Evolutionary conservation across 1,140 invertebrate genomes (phyloP).

Genomic region (Anastrepha obliqua): DNA sequence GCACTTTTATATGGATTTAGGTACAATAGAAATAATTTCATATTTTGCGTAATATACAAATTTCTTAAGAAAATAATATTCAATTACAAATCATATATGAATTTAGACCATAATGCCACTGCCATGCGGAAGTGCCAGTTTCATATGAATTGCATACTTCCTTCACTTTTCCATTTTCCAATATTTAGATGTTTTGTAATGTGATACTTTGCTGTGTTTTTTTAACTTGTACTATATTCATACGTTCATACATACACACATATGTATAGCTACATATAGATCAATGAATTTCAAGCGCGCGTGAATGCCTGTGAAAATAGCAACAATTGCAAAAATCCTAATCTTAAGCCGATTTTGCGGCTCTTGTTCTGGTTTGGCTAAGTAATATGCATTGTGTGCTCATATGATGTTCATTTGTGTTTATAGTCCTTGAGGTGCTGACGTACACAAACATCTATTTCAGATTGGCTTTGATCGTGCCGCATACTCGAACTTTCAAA

Average conservation of each 20-base stretch:
- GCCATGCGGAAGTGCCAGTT: neutral
- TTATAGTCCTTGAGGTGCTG: neutral
- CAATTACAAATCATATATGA: neutral
- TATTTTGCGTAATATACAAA: neutral
- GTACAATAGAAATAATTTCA: neutral
- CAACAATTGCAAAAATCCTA: slow-evolving; percentile 18
- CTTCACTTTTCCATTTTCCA: neutral
- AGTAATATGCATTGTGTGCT: neutral
- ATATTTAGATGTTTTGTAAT: neutral
- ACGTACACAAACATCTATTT: slow-evolving; percentile 10
- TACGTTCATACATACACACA: neutral
- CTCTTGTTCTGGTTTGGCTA: neutral
- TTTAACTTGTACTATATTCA: neutral
- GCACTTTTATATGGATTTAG: too few relatives aligned
- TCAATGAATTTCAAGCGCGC: neutral
- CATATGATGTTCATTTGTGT: neutral
- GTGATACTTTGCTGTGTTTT: slow-evolving; percentile 3
- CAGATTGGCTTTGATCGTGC: slow-evolving; percentile 7
- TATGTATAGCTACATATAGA: neutral
- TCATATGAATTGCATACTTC: neutral
- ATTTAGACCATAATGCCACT: too few relatives aligned
- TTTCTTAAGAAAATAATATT: neutral
- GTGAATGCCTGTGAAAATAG: slow-evolving; percentile 4
- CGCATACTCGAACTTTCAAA: neutral
- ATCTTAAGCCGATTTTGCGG: slow-evolving; percentile 40